Percentiles rank a stretch among this genome's conserved stretches.
These are phyloP conservation scores for Notospermus geniculatus DNA, from an alignment of 1,140 invertebrate species.

Conservation along the genomic window DNA sequence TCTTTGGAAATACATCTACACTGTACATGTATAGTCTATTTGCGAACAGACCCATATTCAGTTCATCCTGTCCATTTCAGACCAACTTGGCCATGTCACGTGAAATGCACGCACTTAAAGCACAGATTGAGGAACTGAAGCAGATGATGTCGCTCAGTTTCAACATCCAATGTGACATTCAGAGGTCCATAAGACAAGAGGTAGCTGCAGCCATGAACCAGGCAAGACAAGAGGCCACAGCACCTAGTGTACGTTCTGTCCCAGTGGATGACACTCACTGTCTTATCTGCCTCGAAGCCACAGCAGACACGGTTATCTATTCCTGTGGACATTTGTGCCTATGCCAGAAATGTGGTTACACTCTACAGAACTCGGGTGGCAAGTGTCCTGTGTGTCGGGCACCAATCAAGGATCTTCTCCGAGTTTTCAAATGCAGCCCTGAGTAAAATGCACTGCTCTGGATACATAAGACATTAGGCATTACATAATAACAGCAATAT, in stretches of 20 bases:
- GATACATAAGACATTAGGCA: no score
- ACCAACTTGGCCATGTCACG: constrained; percentile 39
- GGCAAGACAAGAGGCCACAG: constrained; percentile 3
- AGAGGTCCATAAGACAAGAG: constrained; percentile 53
- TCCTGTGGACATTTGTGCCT: constrained; percentile 55
- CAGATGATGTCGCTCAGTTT: constrained; percentile 50
- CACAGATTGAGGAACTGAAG: constrained; percentile 47
- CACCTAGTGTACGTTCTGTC: constrained; percentile 11
- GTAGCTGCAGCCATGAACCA: constrained; percentile 36
- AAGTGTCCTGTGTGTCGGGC: constrained; percentile 54
- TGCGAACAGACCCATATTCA: no score
- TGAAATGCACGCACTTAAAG: constrained; percentile 40
- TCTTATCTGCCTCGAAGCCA: constrained; percentile 49
- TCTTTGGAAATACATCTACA: no score
- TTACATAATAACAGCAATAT: no score
- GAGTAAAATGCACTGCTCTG: no score
- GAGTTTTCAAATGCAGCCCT: constrained; percentile 42
- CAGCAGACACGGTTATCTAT: constrained; percentile 51
- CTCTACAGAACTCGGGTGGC: constrained; percentile 33
- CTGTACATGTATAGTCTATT: no score
- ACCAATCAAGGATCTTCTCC: constrained; percentile 52
- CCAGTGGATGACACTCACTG: constrained; percentile 47
- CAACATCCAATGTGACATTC: constrained; percentile 53
- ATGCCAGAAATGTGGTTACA: constrained; percentile 46
- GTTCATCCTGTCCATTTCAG: constrained; percentile 20